phyloP scores from a whole-genome alignment of 2,888 invertebrate species.

The Cactoblastis cactorum region DNA sequence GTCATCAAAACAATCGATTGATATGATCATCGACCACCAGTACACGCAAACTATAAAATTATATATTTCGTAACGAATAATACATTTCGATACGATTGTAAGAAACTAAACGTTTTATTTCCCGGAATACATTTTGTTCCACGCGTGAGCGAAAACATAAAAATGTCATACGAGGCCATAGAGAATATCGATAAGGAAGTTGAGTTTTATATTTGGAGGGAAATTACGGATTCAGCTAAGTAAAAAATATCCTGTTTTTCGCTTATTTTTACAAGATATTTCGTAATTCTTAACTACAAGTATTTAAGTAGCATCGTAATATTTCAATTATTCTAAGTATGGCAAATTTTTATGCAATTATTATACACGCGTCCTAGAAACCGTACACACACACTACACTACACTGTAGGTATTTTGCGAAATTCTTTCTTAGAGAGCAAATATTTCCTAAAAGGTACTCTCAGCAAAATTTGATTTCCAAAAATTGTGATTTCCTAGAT shows the following conservation, averaged over 20 bases:
- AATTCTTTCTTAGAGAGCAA: too few relatives aligned
- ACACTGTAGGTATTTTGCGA: too few relatives aligned
- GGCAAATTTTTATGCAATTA: too few relatives aligned
- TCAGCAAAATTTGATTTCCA: too few relatives aligned
- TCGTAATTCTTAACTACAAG: too few relatives aligned
- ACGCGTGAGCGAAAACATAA: constrained; percentile 9
- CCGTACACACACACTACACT: too few relatives aligned
- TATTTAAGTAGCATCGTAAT: too few relatives aligned
- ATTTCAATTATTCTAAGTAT: too few relatives aligned
- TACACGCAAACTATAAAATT: background rate
- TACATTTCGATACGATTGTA: background rate
- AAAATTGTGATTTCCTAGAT: too few relatives aligned
- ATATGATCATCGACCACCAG: constrained; percentile 8
- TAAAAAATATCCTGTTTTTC: background rate
- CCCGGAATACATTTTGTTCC: background rate
- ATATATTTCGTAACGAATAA: background rate
- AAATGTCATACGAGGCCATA: constrained; percentile 6
- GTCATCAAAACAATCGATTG: background rate
- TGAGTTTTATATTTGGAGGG: background rate
- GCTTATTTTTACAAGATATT: too few relatives aligned
- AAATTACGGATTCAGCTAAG: background rate
- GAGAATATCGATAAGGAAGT: background rate
- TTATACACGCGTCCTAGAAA: too few relatives aligned
- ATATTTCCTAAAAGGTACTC: too few relatives aligned
- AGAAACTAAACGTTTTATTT: constrained; percentile 5